Conservation (phyloP, 2,797 vertebrate species). For the Enteromius trimaculatus region DNA sequence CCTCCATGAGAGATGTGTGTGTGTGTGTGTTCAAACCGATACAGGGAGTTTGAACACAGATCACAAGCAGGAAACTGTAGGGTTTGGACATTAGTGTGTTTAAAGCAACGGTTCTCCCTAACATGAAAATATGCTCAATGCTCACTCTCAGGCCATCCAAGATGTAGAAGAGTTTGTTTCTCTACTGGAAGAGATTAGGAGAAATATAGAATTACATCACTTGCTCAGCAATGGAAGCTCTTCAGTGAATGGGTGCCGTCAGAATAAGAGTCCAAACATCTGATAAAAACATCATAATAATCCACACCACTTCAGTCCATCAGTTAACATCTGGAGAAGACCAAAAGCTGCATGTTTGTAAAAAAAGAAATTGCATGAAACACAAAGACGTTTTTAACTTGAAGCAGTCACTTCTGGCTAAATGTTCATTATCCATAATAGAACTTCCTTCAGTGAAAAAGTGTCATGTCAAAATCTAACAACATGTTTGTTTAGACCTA, state of each 20-base stretch:
- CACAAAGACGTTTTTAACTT: too few species aligned
- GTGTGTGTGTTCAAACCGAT: background rate
- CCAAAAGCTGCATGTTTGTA: too few species aligned
- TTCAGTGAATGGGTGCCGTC: background rate
- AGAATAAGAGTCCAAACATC: background rate
- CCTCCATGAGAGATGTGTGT: background rate
- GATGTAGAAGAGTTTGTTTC: background rate
- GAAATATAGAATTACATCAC: background rate
- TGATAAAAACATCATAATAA: too few species aligned
- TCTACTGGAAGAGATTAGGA: background rate
- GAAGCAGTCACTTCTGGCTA: too few species aligned
- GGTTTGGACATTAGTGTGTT: background rate
- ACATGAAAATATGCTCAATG: background rate
- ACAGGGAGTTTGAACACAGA: conserved; percentile 16
- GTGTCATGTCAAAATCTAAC: too few species aligned
- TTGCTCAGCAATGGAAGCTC: background rate
- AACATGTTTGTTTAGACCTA: too few species aligned
- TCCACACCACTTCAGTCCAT: too few species aligned
- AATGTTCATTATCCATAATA: too few species aligned
- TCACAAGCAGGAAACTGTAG: conserved; percentile 36
- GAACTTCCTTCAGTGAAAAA: too few species aligned
- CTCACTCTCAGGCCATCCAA: background rate
- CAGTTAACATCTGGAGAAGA: too few species aligned
- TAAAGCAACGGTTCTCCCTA: background rate
- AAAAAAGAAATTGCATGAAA: too few species aligned